Base-by-base conservation (phyloP, 30 jellyfish, hydroid and myxozoan species). In the Calvadosia cruxmelitensis region DNA sequence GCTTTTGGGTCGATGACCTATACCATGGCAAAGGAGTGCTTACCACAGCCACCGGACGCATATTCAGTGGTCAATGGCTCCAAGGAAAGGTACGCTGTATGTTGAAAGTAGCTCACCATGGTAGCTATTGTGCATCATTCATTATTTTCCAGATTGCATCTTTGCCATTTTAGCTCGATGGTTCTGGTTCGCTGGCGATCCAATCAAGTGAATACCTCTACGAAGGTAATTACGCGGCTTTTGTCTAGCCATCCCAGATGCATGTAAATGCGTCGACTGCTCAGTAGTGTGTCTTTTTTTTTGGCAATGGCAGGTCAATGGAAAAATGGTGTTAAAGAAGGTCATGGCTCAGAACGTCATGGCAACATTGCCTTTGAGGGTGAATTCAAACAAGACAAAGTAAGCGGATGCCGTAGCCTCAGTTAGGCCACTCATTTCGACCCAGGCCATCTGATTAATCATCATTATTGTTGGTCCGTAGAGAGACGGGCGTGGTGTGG, bases 401-500 rank as follows among this genome's bases (percentile, higher is more conserved):
- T 86, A 33, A 12, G 94, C n/a, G n/a, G n/a, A n/a, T n/a, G n/a
- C n/a, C n/a, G n/a, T n/a, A n/a, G n/a, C n/a, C n/a, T n/a, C n/a
- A n/a, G n/a, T n/a, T n/a, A n/a, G n/a, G n/a, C n/a, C n/a, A n/a
- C n/a, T n/a, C n/a, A n/a, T n/a, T n/a, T n/a, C n/a, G n/a, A n/a
- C n/a, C n/a, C n/a, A n/a, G n/a, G n/a, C n/a, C n/a, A n/a, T n/a
- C n/a, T n/a, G n/a, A n/a, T n/a, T n/a, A n/a, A n/a, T n/a, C n/a
- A n/a, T n/a, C n/a, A n/a, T n/a, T n/a, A n/a, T n/a, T n/a, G n/a
- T n/a, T n/a, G n/a, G n/a, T n/a, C n/a, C n/a, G n/a, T 68, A 83
- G 96, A 77, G 96, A 33, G 79, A 80, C 51, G 96, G 96, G 32
- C 72, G 28, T 2, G 96, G 96, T n/a, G 52, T 53, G 30, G 92